These are phyloP conservation scores for Aphelinus certus DNA, from an alignment of 1,140 invertebrate genomes.

Conservation along the genomic window DNA sequence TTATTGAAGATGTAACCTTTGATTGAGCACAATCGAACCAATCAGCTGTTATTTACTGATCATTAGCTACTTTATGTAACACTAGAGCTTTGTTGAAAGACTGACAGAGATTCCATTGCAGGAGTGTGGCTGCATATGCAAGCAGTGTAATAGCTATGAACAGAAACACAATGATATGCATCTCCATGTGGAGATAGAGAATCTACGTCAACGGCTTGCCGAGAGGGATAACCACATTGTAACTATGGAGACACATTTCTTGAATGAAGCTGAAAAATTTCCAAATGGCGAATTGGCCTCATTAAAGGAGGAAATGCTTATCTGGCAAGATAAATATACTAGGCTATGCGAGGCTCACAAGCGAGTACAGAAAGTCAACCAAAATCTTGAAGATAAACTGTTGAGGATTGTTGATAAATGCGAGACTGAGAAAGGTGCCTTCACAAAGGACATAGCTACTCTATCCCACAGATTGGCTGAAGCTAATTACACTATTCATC, in stretches of 20 bases:
- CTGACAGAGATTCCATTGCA: constrained; percentile 44
- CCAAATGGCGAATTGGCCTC: constrained; percentile 78
- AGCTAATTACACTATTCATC: constrained; percentile 85
- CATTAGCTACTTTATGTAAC: too few relatives aligned
- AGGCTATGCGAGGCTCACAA: constrained; percentile 93
- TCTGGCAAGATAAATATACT: constrained; percentile 90
- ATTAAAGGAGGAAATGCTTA: constrained; percentile 83
- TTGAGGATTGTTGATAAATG: constrained; percentile 92
- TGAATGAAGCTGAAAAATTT: constrained; percentile 80
- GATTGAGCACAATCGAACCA: too few relatives aligned
- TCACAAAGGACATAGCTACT: constrained; percentile 88
- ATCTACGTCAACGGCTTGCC: constrained; percentile 80
- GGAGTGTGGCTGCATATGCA: constrained; percentile 71
- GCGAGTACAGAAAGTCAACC: constrained; percentile 93
- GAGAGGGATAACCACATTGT: constrained; percentile 86
- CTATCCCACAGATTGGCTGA: constrained; percentile 89
- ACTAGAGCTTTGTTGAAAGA: too few relatives aligned
- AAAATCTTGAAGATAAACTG: constrained; percentile 93
- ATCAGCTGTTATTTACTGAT: too few relatives aligned
- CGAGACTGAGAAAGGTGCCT: constrained; percentile 87
- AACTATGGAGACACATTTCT: constrained; percentile 85
- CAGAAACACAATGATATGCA: constrained; percentile 71
- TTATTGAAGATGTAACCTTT: neutral
- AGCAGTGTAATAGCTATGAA: constrained; percentile 60
- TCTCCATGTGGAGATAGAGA: constrained; percentile 87